A percentile compares a stretch with the other conserved stretches of the same genome.
phyloP scores from a whole-genome alignment of 1,140 invertebrate species.

The Trinorchestia longiramus region DNA sequence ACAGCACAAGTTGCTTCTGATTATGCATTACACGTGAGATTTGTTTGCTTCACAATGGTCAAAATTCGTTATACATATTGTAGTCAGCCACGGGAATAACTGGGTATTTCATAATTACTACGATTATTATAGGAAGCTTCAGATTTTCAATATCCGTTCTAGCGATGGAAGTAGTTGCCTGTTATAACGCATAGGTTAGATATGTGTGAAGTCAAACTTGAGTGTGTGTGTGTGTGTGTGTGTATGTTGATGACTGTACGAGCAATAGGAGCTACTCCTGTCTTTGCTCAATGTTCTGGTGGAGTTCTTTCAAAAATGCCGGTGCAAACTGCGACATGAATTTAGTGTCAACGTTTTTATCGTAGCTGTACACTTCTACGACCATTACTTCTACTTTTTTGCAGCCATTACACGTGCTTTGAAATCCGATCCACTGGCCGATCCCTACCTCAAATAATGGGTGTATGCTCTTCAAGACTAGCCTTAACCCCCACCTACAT shows the following conservation, averaged over 20 bases:
- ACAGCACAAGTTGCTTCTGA: background rate
- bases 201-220: background rate
- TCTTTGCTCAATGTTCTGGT: background rate
- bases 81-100: background rate
- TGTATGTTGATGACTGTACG: background rate
- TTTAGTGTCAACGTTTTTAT: too few species aligned
- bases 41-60: background rate
- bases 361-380: too few species aligned
- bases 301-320: background rate
- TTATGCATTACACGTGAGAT: background rate
- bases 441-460: too few species aligned
- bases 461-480: too few species aligned
- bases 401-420: too few species aligned
- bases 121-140: background rate
- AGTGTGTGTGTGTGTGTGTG: too few species aligned
- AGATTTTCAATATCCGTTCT: background rate
- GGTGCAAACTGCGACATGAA: too few species aligned
- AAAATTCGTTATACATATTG: background rate
- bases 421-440: too few species aligned
- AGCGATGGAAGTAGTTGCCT: background rate
- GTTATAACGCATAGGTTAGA: background rate
- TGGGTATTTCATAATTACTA: background rate
- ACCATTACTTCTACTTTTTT: too few species aligned
- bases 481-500: too few species aligned
- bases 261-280: background rate